These are phyloP conservation scores for Plebejus anna DNA, from an alignment of 2,888 invertebrate genomes.

Conservation along the genomic window DNA sequence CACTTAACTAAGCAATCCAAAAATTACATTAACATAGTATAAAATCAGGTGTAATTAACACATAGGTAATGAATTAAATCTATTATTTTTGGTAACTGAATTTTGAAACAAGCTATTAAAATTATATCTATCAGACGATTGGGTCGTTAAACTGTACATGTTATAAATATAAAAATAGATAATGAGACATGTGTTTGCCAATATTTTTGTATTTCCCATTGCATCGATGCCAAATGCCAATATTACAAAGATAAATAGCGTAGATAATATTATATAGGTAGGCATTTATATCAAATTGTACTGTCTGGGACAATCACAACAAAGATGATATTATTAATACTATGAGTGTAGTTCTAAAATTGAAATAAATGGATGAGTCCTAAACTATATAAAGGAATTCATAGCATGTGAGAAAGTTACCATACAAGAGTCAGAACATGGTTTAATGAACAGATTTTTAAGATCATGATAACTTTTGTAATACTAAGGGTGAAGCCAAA, in stretches of 20 bases:
- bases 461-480: no score
- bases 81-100: neutral
- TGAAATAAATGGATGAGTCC: neutral
- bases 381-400: neutral
- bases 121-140: neutral
- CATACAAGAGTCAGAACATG: neutral
- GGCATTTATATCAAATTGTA: neutral
- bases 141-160: constrained; percentile 6
- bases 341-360: neutral
- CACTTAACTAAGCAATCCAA: neutral
- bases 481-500: no score
- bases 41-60: no score
- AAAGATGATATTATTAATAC: neutral
- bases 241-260: constrained; percentile 1
- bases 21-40: neutral
- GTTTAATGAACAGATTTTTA: neutral
- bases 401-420: neutral
- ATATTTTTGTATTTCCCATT: constrained; percentile 13
- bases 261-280: neutral
- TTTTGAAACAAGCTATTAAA: neutral
- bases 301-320: neutral
- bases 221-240: constrained; percentile 11
- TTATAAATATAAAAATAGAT: constrained; percentile 9
- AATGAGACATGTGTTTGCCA: constrained; percentile 16
- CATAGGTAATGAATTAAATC: no score